Conservation (phyloP, 2,797 vertebrate genomes). For the Sebastes itinus region DNA sequence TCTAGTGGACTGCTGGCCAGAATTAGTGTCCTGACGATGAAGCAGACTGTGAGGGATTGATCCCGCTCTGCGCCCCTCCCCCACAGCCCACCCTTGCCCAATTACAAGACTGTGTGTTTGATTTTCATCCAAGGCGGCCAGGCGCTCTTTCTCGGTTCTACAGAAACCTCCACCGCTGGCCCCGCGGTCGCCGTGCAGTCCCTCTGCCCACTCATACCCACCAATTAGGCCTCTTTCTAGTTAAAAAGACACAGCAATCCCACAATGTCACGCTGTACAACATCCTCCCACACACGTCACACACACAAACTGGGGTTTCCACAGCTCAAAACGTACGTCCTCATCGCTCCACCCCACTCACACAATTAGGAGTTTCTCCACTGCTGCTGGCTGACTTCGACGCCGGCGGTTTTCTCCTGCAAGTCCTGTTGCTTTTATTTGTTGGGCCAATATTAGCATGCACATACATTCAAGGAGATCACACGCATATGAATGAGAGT, state of each 20-base stretch:
- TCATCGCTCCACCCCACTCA: not conserved
- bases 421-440: constrained; percentile 4
- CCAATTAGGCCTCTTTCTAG: constrained; percentile 58
- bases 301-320: constrained; percentile 28
- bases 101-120: constrained; percentile 54
- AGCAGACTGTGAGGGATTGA: constrained; percentile 48
- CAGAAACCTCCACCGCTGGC: constrained; percentile 42
- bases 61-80: constrained; percentile 21
- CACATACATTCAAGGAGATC: constrained; percentile 16
- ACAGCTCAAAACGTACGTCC: constrained; percentile 17
- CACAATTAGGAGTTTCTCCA: constrained; percentile 27
- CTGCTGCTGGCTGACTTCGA: constrained; percentile 18
- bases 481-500: not conserved
- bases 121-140: constrained; percentile 42
- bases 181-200: constrained; percentile 30
- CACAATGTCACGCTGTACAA: constrained; percentile 39
- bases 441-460: constrained; percentile 23
- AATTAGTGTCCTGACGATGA: constrained; percentile 37
- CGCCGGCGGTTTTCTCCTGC: not conserved
- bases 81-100: constrained; percentile 31
- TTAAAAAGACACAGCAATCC: constrained; percentile 49
- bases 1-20: constrained; percentile 15
- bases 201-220: constrained; percentile 57
- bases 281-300: constrained; percentile 26
- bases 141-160: constrained; percentile 20